These are phyloP conservation scores for Sesamia inferens DNA, from an alignment of 2,888 invertebrate species.

Conservation along the genomic window DNA sequence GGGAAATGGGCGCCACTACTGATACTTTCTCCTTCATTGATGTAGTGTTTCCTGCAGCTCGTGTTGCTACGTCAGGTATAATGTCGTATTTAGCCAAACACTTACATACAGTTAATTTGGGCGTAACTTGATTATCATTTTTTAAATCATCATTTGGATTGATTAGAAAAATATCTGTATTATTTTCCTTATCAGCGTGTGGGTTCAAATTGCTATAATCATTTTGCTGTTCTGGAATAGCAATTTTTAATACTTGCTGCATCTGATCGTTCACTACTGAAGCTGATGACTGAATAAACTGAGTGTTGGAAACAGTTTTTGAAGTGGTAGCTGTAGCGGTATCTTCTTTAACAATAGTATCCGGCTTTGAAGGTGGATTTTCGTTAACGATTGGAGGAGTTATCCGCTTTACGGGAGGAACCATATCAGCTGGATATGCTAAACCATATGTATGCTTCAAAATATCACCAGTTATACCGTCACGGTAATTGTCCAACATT, in stretches of 20 bases:
- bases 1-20: too few species aligned
- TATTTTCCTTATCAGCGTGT: neutral
- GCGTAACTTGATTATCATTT: slow-evolving; percentile 39
- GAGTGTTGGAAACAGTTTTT: slow-evolving; percentile 5
- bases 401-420: slow-evolving; percentile 86
- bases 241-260: too few species aligned
- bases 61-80: neutral
- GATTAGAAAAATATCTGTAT: neutral
- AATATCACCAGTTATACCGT: slow-evolving; percentile 81
- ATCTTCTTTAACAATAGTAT: slow-evolving; percentile 2
- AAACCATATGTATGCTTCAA: slow-evolving; percentile 81
- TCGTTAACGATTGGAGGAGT: slow-evolving; percentile 60
- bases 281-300: slow-evolving; percentile 4
- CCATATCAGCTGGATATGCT: slow-evolving; percentile 78
- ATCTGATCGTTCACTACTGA: too few species aligned
- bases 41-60: slow-evolving; percentile 28
- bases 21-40: neutral
- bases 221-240: slow-evolving; percentile 15
- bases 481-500: slow-evolving; percentile 91
- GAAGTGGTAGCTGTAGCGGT: neutral
- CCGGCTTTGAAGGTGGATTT: slow-evolving; percentile 3
- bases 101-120: slow-evolving; percentile 64
- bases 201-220: neutral
- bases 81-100: slow-evolving; percentile 79
- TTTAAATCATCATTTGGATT: slow-evolving; percentile 32